These are phyloP conservation scores for Ameiurus melas DNA, from an alignment of 2,113 vertebrate species.

Conservation along the genomic window DNA sequence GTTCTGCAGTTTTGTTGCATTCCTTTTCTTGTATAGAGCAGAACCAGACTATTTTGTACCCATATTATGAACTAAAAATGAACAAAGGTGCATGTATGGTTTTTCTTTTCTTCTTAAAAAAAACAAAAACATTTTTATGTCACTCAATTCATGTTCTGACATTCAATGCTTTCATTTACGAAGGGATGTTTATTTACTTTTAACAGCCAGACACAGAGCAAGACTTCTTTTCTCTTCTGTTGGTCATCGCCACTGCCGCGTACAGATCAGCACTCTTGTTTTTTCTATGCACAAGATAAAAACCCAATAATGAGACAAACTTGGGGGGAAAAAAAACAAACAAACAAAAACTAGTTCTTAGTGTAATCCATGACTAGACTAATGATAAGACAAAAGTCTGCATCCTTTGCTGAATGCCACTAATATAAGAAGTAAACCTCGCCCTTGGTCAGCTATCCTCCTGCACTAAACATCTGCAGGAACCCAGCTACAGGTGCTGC, in stretches of 20 bases:
- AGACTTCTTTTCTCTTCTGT: not conserved
- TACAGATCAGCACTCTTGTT: not conserved
- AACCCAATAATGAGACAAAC: not conserved
- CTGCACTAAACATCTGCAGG: conserved; percentile 18
- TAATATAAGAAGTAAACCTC: not conserved
- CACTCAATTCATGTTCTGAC: not conserved
- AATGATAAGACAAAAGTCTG: not conserved
- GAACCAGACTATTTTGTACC: not conserved
- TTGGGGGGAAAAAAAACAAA: not conserved
- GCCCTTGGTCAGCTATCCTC: not conserved
- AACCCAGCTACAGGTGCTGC: conserved; percentile 43
- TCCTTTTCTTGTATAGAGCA: not conserved
- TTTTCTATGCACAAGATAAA: not conserved
- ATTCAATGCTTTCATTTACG: not conserved
- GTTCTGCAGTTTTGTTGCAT: not conserved
- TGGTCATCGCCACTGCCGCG: not conserved
- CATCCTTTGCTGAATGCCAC: not conserved
- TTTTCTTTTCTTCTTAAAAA: not conserved
- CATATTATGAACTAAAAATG: not conserved
- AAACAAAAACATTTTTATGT: not conserved
- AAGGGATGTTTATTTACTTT: not conserved
- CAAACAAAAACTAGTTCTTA: not conserved
- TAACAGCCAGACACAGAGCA: not conserved
- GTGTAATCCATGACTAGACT: not conserved
- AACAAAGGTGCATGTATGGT: not conserved